Percentiles rank a stretch among this genome's conserved stretches.
Conservation (phyloP, 2,888 invertebrate species). For the Apamea crenata region DNA sequence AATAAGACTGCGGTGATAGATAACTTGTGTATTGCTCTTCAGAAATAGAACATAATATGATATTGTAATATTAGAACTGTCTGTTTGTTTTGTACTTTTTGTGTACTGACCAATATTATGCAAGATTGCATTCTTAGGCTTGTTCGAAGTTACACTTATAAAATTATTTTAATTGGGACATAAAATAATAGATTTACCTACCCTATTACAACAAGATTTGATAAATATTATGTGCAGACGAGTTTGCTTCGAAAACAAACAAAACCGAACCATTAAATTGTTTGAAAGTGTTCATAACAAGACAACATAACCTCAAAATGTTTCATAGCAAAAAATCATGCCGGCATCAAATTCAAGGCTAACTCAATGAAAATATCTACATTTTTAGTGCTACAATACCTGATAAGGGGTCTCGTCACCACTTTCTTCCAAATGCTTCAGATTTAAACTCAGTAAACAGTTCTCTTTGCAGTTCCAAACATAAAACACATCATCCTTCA, state of each 20-base stretch:
- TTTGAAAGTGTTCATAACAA: slow-evolving; percentile 40
- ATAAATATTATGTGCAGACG: neutral
- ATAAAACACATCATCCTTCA: slow-evolving; percentile 92
- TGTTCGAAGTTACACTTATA: neutral
- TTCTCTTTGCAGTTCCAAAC: slow-evolving; percentile 92
- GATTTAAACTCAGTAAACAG: slow-evolving; percentile 91
- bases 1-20: neutral
- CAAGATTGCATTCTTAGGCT: neutral
- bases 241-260: neutral
- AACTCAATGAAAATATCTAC: neutral
- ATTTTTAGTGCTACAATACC: slow-evolving; percentile 80
- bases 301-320: slow-evolving; percentile 69
- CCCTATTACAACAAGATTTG: neutral
- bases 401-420: slow-evolving; percentile 90
- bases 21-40: neutral
- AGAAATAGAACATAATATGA: neutral
- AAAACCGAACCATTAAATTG: slow-evolving; percentile 9
- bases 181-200: neutral
- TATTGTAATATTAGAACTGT: neutral
- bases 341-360: slow-evolving; percentile 47
- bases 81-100: neutral
- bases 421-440: slow-evolving; percentile 87
- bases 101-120: neutral
- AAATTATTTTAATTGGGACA: neutral
- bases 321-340: slow-evolving; percentile 71